Evolutionary conservation across 2,888 invertebrate species (phyloP).

Genomic region (Euplagia quadripunctaria): DNA sequence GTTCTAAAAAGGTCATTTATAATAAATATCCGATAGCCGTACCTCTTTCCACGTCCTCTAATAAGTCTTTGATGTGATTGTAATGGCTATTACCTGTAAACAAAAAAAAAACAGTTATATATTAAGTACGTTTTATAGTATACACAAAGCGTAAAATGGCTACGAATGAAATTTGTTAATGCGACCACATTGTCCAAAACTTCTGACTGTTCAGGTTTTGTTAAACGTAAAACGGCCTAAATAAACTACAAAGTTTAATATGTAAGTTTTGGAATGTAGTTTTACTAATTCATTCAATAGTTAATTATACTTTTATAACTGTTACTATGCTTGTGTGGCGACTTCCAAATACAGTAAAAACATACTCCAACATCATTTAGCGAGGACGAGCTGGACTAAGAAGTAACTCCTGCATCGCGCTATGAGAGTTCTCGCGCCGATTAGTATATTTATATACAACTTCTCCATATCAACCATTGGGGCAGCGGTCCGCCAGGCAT

Average conservation of each 20-base stretch:
- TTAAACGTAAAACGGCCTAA: conserved; percentile 2
- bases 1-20: neutral
- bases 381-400: too few relatives aligned
- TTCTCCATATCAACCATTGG: too few relatives aligned
- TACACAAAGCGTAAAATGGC: neutral
- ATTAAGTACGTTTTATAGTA: conserved; percentile 17
- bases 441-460: too few relatives aligned
- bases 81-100: conserved; percentile 62
- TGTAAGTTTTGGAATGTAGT: neutral
- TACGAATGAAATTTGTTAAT: conserved; percentile 2
- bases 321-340: neutral
- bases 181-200: neutral
- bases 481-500: too few relatives aligned
- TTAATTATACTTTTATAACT: neutral
- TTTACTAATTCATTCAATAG: neutral
- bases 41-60: conserved; percentile 38
- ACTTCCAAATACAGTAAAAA: too few relatives aligned
- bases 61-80: conserved; percentile 28
- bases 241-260: neutral
- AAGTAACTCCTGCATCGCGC: too few relatives aligned
- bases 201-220: conserved; percentile 1
- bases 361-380: too few relatives aligned
- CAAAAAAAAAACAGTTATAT: conserved; percentile 54
- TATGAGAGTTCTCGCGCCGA: too few relatives aligned
- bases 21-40: conserved; percentile 7